These are phyloP conservation scores for Lysandra bellargus DNA, from an alignment of 2,888 invertebrate species.

Conservation along the genomic window DNA sequence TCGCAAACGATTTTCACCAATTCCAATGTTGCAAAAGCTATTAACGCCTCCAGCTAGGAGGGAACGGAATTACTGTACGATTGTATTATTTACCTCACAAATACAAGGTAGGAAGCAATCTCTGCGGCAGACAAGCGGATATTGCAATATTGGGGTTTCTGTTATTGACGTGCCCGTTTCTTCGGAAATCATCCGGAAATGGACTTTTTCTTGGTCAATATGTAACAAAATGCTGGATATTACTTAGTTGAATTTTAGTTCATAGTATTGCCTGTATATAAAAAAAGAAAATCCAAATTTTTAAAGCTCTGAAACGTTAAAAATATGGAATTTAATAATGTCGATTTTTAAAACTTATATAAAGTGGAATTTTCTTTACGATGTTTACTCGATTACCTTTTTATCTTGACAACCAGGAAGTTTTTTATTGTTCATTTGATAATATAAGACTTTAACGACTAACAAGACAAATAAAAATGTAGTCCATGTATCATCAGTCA, in stretches of 20 bases:
- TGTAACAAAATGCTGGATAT: not conserved
- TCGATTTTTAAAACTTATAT: not conserved
- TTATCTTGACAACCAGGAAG: slow-evolving; percentile 16
- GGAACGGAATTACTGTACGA: not conserved
- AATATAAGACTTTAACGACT: not conserved
- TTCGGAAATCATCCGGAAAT: slow-evolving; percentile 21
- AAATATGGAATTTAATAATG: not conserved
- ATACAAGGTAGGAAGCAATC: slow-evolving; percentile 11
- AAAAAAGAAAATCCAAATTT: not conserved
- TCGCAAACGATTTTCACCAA: not conserved
- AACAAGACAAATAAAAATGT: slow-evolving; percentile 1
- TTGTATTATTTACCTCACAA: not conserved
- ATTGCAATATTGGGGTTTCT: slow-evolving; percentile 22
- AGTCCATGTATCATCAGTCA: not conserved
- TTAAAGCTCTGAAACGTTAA: not conserved
- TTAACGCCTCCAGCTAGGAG: not conserved
- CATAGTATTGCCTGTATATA: not conserved
- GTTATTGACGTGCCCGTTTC: not conserved
- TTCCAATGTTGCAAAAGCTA: not conserved
- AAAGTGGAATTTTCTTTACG: not conserved
- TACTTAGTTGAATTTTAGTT: not conserved
- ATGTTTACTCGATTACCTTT: not conserved
- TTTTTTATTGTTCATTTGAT: not conserved
- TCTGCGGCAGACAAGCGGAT: slow-evolving; percentile 24
- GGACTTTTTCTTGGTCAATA: not conserved